Evolutionary conservation across 2,113 vertebrate genomes (phyloP).

Genomic region (Himantopus leucocephalus): DNA sequence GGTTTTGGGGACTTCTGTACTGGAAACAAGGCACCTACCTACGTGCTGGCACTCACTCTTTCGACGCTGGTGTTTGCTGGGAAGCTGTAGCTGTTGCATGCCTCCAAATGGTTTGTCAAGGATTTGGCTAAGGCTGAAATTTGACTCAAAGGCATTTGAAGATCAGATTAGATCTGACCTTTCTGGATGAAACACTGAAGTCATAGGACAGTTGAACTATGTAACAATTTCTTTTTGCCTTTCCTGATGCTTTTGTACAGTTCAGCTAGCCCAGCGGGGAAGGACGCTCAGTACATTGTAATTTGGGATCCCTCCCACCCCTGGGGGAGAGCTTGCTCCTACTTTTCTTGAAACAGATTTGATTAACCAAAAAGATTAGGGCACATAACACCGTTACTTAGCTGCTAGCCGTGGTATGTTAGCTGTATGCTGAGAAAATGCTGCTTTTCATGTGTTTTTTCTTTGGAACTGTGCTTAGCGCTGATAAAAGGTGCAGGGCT

Average conservation of each 20-base stretch:
- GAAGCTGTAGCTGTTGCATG: background rate
- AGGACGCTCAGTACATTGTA: background rate
- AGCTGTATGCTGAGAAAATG: background rate
- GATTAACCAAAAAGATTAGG: background rate
- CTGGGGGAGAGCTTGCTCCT: background rate
- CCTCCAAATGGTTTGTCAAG: background rate
- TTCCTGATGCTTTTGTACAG: background rate
- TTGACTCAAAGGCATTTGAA: conserved; percentile 11
- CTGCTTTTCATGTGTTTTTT: background rate
- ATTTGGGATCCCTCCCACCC: conserved; percentile 3
- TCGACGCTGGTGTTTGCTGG: background rate
- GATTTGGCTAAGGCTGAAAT: background rate
- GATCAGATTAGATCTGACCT: conserved; percentile 34
- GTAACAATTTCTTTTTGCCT: background rate
- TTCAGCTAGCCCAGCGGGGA: background rate
- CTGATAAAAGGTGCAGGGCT: background rate
- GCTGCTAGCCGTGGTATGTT: background rate
- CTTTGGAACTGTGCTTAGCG: background rate
- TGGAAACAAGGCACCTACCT: background rate
- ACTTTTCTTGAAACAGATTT: background rate
- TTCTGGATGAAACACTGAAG: background rate
- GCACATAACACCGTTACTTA: background rate
- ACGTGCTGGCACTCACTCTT: background rate
- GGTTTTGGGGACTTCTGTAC: background rate
- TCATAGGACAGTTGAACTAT: background rate